These are phyloP conservation scores for Rhyacophila evoluta DNA, from an alignment of 2,888 invertebrate species.

Conservation along the genomic window DNA sequence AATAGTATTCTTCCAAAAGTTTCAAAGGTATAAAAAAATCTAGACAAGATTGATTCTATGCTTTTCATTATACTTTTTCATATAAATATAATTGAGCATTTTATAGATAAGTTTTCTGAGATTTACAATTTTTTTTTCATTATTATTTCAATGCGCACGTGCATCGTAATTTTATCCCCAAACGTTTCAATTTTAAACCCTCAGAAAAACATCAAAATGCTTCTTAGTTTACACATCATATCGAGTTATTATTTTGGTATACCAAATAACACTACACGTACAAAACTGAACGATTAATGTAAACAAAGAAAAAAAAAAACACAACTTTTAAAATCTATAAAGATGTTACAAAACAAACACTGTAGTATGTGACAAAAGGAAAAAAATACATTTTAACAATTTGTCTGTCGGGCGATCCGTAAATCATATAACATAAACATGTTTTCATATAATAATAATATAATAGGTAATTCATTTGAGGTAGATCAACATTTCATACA, in stretches of 20 bases:
- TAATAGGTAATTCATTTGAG: constrained; percentile 54
- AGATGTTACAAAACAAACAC: constrained; percentile 15
- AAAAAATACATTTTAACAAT: neutral
- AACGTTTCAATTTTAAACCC: neutral
- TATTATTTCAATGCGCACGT: neutral
- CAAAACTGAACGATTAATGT: constrained; percentile 8
- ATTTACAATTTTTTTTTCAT: constrained; percentile 13
- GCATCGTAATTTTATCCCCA: neutral
- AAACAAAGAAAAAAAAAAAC: constrained; percentile 25
- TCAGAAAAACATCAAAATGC: constrained; percentile 32
- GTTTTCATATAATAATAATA: constrained; percentile 43
- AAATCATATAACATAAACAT: constrained; percentile 48
- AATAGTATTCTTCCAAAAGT: neutral
- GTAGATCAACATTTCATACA: constrained; percentile 50
- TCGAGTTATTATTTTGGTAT: neutral
- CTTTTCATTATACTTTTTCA: constrained; percentile 39
- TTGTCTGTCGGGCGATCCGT: constrained; percentile 1
- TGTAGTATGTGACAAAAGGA: neutral
- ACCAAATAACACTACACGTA: neutral
- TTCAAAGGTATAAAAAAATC: constrained; percentile 46
- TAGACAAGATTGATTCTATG: constrained; percentile 44
- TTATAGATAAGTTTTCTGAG: constrained; percentile 44
- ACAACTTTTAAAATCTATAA: constrained; percentile 20
- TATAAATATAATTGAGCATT: constrained; percentile 54
- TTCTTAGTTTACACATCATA: neutral